Base-by-base conservation (phyloP, 2,797 vertebrate species). In the Chloroceryle amazona region DNA sequence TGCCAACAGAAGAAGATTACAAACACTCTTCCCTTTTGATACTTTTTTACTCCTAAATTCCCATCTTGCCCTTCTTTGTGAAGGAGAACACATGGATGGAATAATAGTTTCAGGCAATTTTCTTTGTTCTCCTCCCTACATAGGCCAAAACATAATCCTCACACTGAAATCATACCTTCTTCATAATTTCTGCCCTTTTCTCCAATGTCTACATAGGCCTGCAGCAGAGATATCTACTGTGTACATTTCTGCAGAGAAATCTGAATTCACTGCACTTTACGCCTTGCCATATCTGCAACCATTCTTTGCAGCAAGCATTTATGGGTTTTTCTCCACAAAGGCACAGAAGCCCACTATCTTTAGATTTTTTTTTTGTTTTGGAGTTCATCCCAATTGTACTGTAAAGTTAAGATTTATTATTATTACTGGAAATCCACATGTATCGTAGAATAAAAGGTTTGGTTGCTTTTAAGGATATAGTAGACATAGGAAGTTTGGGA, bases 1-100 rank as follows among this genome's bases (percentile, higher is more conserved):
- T 97, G 96, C 94, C 96, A 96, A 75, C 13, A 90, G 76, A 88
- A 44, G 23, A 80, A 68, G 81, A 97, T 93, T 95, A 90, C 42
- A 70, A 89, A 62, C 21, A 28, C 29, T 74, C 61, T 81, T 87
- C 23, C 37, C 61, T 90, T 91, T 75, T 46, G 60, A 81, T 86
- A 72, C 39, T 58, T 79, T 74, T 78, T 75, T 72, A 81, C 78
- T 81, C 51, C 81, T 79, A 11, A 91, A 93, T 90, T 94, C 81
- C 31, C 76, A 82, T 72, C 71, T 89, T 85, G 60, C 76, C 70
- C 60, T 84, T 72, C 66, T 84, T 84, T 51, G 29, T 80, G 79
- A 94, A 90, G 37, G 66, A 86, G 83, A 89, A 58, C 58, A 62
- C 74, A 51, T 52, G 76, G 75, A 42, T n/a, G 16, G 73, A 93